A percentile compares a stretch with the other conserved stretches of the same genome.
These are phyloP conservation scores for Chymomyza caudatula DNA, from an alignment of 2,888 invertebrate species.

Conservation along the genomic window DNA sequence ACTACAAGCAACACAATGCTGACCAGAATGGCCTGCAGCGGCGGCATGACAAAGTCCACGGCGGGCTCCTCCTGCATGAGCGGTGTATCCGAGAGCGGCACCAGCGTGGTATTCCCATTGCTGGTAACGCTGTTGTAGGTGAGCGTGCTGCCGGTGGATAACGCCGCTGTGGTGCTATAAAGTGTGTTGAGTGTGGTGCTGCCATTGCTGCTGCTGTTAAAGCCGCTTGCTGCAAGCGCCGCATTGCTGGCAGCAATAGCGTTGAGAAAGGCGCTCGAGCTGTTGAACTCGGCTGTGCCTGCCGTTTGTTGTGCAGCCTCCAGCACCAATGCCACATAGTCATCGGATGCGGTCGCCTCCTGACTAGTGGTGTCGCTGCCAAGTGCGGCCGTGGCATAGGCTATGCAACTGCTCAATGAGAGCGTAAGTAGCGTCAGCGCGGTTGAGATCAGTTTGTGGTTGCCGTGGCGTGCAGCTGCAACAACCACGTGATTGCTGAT, in stretches of 20 bases:
- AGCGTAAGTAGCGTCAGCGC: slow-evolving; percentile 57
- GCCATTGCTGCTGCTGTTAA: slow-evolving; percentile 26
- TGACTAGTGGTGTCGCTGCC: slow-evolving; percentile 22
- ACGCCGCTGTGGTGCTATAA: slow-evolving; percentile 9
- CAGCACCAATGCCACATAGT: slow-evolving; percentile 42
- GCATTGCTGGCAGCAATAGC: slow-evolving; percentile 37
- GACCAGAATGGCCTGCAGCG: slow-evolving; percentile 82
- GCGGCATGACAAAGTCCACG: slow-evolving; percentile 68
- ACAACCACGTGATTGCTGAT: slow-evolving; percentile 21
- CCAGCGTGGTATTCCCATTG: slow-evolving; percentile 29
- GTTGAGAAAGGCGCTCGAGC: slow-evolving; percentile 51
- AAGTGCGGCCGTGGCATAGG: slow-evolving; percentile 42
- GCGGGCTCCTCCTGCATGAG: slow-evolving; percentile 39
- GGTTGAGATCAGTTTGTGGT: slow-evolving; percentile 63
- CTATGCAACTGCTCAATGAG: slow-evolving; percentile 62
- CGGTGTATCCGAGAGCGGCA: slow-evolving; percentile 46
- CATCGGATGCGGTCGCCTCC: slow-evolving; percentile 11
- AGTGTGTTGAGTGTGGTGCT: slow-evolving; percentile 53
- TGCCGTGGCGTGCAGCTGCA: slow-evolving; percentile 12
- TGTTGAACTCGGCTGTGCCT: slow-evolving; percentile 41
- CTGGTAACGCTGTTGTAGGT: slow-evolving; percentile 53
- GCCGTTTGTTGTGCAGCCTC: slow-evolving; percentile 15
- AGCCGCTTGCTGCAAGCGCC: background rate
- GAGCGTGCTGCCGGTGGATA: slow-evolving; percentile 47
- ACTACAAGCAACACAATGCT: slow-evolving; percentile 86